Conservation (phyloP, 2,888 invertebrate genomes). For the Scelioninae gen. 1 region DNA sequence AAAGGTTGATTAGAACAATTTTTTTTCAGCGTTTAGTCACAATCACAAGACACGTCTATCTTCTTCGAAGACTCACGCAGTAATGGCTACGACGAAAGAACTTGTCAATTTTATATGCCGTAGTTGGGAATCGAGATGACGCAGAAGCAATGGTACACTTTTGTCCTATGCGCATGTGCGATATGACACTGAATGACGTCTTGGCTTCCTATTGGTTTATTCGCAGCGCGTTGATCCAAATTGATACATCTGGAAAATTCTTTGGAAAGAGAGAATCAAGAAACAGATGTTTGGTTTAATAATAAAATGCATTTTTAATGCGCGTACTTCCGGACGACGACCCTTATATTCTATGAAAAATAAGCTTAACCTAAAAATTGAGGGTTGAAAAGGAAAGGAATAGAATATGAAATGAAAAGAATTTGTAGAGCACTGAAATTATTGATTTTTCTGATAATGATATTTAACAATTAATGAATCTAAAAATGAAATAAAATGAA, state of each 20-base stretch:
- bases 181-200: constrained; percentile 12
- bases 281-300: too few species aligned
- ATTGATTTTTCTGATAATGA: too few species aligned
- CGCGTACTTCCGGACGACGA: too few species aligned
- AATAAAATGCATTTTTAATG: neutral
- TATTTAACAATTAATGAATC: too few species aligned
- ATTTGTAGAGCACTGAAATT: too few species aligned
- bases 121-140: constrained; percentile 23
- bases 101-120: constrained; percentile 30
- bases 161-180: neutral
- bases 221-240: constrained; percentile 30
- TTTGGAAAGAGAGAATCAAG: neutral
- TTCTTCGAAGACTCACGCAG: constrained; percentile 11
- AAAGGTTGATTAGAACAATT: neutral
- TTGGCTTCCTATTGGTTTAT: constrained; percentile 21
- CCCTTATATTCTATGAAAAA: too few species aligned
- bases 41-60: constrained; percentile 35
- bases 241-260: constrained; percentile 25
- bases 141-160: constrained; percentile 13
- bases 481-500: too few species aligned
- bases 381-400: too few species aligned
- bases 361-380: too few species aligned
- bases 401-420: too few species aligned
- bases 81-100: constrained; percentile 18
- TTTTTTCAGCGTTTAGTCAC: neutral